Evolutionary conservation across 2,888 invertebrate species (phyloP).

Genomic region (Actias luna): DNA sequence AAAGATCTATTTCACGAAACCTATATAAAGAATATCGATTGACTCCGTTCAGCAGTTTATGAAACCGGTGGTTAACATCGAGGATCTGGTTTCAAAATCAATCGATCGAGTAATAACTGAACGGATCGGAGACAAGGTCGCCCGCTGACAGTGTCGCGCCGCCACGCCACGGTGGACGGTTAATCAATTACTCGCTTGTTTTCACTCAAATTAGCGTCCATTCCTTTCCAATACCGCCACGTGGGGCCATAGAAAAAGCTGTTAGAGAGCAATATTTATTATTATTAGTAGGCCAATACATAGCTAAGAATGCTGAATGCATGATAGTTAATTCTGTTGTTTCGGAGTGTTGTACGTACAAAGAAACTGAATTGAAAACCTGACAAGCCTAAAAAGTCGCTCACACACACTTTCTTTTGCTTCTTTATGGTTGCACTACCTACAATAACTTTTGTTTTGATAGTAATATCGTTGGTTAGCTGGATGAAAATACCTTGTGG

Average conservation of each 20-base stretch:
- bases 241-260: constrained; percentile 18
- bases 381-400: too few species aligned
- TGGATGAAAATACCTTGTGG: too few species aligned
- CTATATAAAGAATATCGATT: background rate
- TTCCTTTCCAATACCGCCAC: constrained; percentile 28
- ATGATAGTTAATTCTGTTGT: background rate
- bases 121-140: constrained; percentile 27
- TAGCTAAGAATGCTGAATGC: background rate
- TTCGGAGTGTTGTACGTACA: too few species aligned
- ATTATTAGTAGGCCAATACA: background rate
- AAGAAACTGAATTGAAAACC: too few species aligned
- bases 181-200: constrained; percentile 68
- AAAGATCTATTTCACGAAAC: background rate
- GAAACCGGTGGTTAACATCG: constrained; percentile 17
- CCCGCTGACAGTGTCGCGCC: constrained; percentile 10
- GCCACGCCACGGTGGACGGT: constrained; percentile 30
- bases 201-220: constrained; percentile 59
- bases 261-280: background rate
- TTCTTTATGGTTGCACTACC: too few species aligned
- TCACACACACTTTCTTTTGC: too few species aligned
- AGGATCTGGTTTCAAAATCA: constrained; percentile 24
- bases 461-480: too few species aligned
- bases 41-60: background rate
- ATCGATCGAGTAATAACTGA: constrained; percentile 27
- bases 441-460: too few species aligned